These are phyloP conservation scores for Chionomys nivalis DNA, from an alignment of 2,113 vertebrate genomes.

Conservation along the genomic window DNA sequence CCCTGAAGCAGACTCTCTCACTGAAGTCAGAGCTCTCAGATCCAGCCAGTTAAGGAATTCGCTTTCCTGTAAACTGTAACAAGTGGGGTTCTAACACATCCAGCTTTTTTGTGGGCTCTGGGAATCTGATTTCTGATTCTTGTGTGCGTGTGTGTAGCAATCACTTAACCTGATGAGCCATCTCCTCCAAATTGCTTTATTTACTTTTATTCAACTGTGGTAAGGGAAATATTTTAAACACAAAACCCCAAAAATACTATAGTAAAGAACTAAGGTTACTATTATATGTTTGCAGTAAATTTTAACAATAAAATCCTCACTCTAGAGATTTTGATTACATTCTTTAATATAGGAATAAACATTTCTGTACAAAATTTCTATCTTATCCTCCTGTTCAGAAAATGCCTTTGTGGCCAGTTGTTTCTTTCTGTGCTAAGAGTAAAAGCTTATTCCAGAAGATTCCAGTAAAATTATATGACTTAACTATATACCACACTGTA, in stretches of 20 bases:
- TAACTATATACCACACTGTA: slow-evolving; percentile 48
- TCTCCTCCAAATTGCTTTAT: not conserved
- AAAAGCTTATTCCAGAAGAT: slow-evolving; percentile 48
- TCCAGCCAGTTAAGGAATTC: not conserved
- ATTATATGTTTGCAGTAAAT: slow-evolving; percentile 29
- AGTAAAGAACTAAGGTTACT: slow-evolving; percentile 45
- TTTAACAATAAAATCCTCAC: slow-evolving; percentile 32
- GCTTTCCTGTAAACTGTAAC: not conserved
- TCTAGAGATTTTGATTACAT: not conserved
- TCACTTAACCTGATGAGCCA: not conserved
- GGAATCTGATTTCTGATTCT: not conserved
- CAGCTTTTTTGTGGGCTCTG: not conserved
- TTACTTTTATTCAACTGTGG: slow-evolving; percentile 43
- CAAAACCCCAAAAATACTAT: slow-evolving; percentile 14
- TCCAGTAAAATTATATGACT: slow-evolving; percentile 64
- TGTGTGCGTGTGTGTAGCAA: not conserved
- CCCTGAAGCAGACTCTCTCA: not conserved
- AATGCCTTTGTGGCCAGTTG: slow-evolving; percentile 20
- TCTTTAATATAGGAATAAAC: not conserved
- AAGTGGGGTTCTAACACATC: not conserved
- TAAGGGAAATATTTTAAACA: not conserved
- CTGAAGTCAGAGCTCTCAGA: not conserved
- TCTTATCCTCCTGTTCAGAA: slow-evolving; percentile 48
- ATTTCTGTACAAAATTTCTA: slow-evolving; percentile 22
- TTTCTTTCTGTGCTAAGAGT: slow-evolving; percentile 22